Evolutionary conservation across 2,797 vertebrate genomes (phyloP).

Genomic region (Huso huso): DNA sequence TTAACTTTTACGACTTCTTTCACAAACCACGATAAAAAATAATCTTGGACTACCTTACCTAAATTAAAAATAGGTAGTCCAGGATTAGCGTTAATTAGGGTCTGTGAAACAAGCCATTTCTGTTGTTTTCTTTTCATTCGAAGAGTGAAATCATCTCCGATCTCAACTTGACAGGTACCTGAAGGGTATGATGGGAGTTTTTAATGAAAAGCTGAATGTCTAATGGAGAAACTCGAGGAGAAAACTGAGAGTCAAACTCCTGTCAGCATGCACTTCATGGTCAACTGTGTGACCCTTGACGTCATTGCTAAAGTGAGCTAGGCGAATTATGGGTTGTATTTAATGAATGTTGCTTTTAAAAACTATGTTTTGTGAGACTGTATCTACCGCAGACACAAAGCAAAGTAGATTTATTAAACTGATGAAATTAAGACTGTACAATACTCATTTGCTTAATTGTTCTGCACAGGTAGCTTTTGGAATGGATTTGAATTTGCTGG

Average conservation of each 20-base stretch:
- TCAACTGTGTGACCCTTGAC: conserved; percentile 72
- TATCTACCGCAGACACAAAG: too few species aligned
- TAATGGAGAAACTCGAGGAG: conserved; percentile 68
- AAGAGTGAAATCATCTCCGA: neutral
- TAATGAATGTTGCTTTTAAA: too few species aligned
- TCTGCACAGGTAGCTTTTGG: conserved; percentile 72
- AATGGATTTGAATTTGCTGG: conserved; percentile 67
- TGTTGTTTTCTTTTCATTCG: neutral
- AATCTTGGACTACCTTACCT: too few species aligned
- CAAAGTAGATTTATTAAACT: too few species aligned
- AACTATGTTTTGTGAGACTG: too few species aligned
- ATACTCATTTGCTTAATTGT: too few species aligned
- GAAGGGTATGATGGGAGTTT: conserved; percentile 66
- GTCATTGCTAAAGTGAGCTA: conserved; percentile 72
- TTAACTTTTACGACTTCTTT: too few species aligned
- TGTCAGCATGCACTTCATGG: conserved; percentile 60
- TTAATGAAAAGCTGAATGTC: conserved; percentile 80
- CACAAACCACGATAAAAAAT: too few species aligned
- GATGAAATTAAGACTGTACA: too few species aligned
- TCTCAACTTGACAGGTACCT: conserved; percentile 57
- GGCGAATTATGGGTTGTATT: too few species aligned
- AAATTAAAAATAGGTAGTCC: too few species aligned
- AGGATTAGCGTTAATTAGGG: too few species aligned
- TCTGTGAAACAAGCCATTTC: neutral
- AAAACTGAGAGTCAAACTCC: conserved; percentile 53